Conservation (phyloP, 2,113 vertebrate genomes). For the Myiagra hebetior region DNA sequence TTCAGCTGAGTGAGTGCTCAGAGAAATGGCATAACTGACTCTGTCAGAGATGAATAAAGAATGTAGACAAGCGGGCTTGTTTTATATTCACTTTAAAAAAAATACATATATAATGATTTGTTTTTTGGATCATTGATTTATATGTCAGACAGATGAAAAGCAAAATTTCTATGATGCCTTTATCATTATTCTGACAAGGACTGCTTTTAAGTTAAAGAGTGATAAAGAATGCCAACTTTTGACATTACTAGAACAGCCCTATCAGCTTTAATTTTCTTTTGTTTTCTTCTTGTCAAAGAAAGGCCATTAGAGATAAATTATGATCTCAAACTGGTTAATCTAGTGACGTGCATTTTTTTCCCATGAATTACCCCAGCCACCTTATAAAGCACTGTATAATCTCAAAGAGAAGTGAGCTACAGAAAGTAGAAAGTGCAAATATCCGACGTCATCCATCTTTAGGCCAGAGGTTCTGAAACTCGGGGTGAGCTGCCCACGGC, state of each 20-base stretch:
- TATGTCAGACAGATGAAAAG: constrained; percentile 74
- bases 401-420: background rate
- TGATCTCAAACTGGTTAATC: constrained; percentile 62
- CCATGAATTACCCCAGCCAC: constrained; percentile 17
- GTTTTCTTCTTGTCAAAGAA: constrained; percentile 53
- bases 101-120: constrained; percentile 53
- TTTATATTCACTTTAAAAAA: constrained; percentile 48
- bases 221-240: constrained; percentile 67
- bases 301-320: constrained; percentile 54
- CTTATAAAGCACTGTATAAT: background rate
- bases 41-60: constrained; percentile 7
- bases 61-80: background rate
- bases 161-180: constrained; percentile 68
- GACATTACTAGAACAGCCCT: constrained; percentile 62
- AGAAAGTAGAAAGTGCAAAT: background rate
- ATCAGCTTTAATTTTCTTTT: constrained; percentile 62
- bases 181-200: constrained; percentile 68
- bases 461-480: background rate
- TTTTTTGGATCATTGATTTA: constrained; percentile 67
- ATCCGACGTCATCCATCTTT: fast-evolving
- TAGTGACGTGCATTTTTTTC: background rate
- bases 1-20: constrained; percentile 42
- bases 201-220: constrained; percentile 74
- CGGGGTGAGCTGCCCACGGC: background rate
- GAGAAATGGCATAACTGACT: constrained; percentile 34